phyloP scores from a whole-genome alignment of 2,113 vertebrate species.

The Beaufortia kweichowensis region DNA sequence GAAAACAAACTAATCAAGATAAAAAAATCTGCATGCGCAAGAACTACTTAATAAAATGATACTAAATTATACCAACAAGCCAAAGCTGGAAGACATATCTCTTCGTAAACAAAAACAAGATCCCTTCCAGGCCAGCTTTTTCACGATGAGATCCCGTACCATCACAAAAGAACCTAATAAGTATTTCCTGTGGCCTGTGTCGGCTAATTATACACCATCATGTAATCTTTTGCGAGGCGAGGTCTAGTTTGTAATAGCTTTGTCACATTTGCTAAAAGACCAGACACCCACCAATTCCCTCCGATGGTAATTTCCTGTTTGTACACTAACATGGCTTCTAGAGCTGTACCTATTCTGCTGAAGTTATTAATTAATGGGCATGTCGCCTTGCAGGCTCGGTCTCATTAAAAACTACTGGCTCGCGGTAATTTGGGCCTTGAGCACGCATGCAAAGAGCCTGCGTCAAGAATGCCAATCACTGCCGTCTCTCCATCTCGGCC shows the following conservation, averaged over 20 bases:
- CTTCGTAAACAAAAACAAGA: constrained; percentile 36
- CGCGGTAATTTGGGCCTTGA: constrained; percentile 37
- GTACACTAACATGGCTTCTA: constrained; percentile 35
- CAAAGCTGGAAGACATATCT: constrained; percentile 7
- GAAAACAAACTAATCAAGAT: constrained; percentile 41
- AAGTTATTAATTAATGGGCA: constrained; percentile 51
- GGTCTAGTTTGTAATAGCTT: constrained; percentile 45
- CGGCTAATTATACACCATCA: constrained; percentile 43
- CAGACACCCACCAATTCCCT: constrained; percentile 35
- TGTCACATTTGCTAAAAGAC: constrained; percentile 47
- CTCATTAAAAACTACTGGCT: constrained; percentile 42
- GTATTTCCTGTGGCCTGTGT: constrained; percentile 38
- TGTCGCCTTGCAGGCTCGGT: constrained; percentile 23
- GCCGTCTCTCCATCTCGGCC: constrained; percentile 56
- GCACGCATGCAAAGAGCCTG: constrained; percentile 27
- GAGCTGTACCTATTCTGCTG: constrained; percentile 26
- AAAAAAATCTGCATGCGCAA: constrained; percentile 36
- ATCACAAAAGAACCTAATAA: constrained; percentile 1
- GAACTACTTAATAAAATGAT: constrained; percentile 29
- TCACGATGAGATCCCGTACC: constrained; percentile 20
- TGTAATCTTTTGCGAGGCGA: constrained; percentile 41
- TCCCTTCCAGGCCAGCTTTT: neutral
- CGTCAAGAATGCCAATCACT: constrained; percentile 52
- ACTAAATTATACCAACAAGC: constrained; percentile 27
- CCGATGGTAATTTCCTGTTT: constrained; percentile 49